Conservation (phyloP, 2,113 vertebrate species). For the Bufo bufo region DNA sequence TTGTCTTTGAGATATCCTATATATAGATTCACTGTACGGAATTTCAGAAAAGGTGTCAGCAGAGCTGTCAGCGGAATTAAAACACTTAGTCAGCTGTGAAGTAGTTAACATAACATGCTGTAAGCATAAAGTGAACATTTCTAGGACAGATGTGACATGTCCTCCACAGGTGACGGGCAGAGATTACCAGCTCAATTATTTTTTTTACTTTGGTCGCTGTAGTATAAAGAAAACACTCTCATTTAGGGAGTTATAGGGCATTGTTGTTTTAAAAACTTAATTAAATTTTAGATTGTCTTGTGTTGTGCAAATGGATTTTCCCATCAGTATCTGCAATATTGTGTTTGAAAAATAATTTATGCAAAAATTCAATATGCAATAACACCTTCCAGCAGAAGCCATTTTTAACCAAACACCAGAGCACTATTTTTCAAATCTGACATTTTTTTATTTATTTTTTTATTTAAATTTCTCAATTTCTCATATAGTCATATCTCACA, state of each 20-base stretch:
- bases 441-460: no score
- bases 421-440: no score
- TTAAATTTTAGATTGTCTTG: not conserved
- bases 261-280: slow-evolving; percentile 9
- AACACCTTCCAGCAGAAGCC: no score
- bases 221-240: slow-evolving; percentile 4
- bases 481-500: no score
- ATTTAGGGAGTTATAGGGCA: slow-evolving; percentile 19
- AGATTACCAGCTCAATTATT: slow-evolving; percentile 9
- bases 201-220: not conserved
- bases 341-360: not conserved
- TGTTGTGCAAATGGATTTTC: not conserved
- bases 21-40: not conserved
- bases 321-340: not conserved
- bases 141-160: slow-evolving; percentile 44
- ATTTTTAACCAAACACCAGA: no score
- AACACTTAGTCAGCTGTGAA: slow-evolving; percentile 12
- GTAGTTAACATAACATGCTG: slow-evolving; percentile 34
- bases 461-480: no score
- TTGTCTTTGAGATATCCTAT: not conserved
- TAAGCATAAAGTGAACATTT: slow-evolving; percentile 30
- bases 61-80: slow-evolving; percentile 8
- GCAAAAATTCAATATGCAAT: not conserved
- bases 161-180: not conserved
- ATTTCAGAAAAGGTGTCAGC: not conserved